These are phyloP conservation scores for Drosophila tanythrix DNA, from an alignment of 2,888 invertebrate genomes.

Conservation along the genomic window DNA sequence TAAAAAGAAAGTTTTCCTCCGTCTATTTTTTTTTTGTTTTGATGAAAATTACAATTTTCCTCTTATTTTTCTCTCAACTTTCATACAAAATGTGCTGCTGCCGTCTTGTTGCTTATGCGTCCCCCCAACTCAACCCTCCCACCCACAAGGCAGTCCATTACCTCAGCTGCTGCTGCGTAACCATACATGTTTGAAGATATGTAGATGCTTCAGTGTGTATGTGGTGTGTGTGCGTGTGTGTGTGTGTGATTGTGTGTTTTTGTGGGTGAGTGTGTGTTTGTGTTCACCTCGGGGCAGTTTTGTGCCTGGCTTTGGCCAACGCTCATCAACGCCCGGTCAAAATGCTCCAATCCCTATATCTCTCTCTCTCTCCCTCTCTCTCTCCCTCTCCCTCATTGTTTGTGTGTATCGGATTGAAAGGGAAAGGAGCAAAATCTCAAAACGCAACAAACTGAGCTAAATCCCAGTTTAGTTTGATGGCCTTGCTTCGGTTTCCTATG, in stretches of 20 bases:
- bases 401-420: slow-evolving; percentile 62
- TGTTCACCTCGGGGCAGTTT: slow-evolving; percentile 51
- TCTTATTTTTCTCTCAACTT: slow-evolving; percentile 77
- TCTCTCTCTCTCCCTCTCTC: slow-evolving; percentile 1
- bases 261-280: slow-evolving; percentile 22
- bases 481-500: slow-evolving; percentile 44
- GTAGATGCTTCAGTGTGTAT: slow-evolving; percentile 6
- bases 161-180: slow-evolving; percentile 53
- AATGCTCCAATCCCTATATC: neutral
- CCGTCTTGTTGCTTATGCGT: slow-evolving; percentile 71
- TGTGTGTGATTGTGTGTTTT: slow-evolving; percentile 8
- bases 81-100: slow-evolving; percentile 68
- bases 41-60: slow-evolving; percentile 84
- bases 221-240: slow-evolving; percentile 9
- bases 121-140: neutral
- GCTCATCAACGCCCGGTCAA: slow-evolving; percentile 49
- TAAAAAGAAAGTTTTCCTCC: slow-evolving; percentile 64
- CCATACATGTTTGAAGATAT: slow-evolving; percentile 46
- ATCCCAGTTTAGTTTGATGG: slow-evolving; percentile 69
- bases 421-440: slow-evolving; percentile 64
- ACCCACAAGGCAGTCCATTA: slow-evolving; percentile 1
- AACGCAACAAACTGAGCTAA: slow-evolving; percentile 73
- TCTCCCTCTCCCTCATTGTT: neutral
- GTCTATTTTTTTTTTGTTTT: slow-evolving; percentile 57
- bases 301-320: slow-evolving; percentile 37